Percentiles rank a stretch among this genome's conserved stretches.
These are phyloP conservation scores for Stenodera caucasica DNA, from an alignment of 2,888 invertebrate genomes.

Conservation along the genomic window DNA sequence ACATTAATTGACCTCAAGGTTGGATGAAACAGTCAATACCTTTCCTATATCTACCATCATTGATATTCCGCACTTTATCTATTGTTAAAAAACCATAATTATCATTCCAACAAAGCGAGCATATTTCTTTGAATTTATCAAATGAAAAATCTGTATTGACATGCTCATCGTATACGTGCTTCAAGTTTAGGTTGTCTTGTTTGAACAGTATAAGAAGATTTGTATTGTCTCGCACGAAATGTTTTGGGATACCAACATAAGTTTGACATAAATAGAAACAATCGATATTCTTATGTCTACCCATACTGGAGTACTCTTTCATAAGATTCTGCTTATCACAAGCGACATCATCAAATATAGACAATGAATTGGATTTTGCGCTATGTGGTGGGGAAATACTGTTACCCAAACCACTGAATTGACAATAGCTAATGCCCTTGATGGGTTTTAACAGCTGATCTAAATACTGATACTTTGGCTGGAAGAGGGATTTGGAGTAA, in stretches of 20 bases:
- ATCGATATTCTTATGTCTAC: conserved; percentile 46
- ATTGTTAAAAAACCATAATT: too few species aligned
- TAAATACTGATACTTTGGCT: conserved; percentile 43
- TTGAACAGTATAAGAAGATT: too few species aligned
- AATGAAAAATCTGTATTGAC: too few species aligned
- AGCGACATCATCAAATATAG: conserved; percentile 51
- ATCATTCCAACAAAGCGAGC: too few species aligned
- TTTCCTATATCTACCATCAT: too few species aligned
- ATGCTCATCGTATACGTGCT: too few species aligned
- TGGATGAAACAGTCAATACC: too few species aligned
- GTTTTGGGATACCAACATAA: conserved; percentile 44
- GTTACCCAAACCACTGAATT: conserved; percentile 31
- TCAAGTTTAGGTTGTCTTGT: too few species aligned
- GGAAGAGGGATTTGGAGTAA: conserved; percentile 43
- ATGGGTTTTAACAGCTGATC: conserved; percentile 32
- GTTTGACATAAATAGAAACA: conserved; percentile 47
- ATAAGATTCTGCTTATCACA: conserved; percentile 45
- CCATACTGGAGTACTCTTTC: conserved; percentile 44
- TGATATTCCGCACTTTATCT: too few species aligned
- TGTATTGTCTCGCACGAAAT: too few species aligned
- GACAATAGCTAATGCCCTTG: conserved; percentile 36
- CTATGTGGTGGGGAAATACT: conserved; percentile 34
- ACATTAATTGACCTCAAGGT: too few species aligned
- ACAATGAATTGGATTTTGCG: conserved; percentile 41
- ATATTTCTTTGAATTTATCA: too few species aligned